A percentile compares a stretch with the other conserved stretches of the same genome.
phyloP scores from a whole-genome alignment of 2,113 vertebrate species.

The Zosterops borbonicus region DNA sequence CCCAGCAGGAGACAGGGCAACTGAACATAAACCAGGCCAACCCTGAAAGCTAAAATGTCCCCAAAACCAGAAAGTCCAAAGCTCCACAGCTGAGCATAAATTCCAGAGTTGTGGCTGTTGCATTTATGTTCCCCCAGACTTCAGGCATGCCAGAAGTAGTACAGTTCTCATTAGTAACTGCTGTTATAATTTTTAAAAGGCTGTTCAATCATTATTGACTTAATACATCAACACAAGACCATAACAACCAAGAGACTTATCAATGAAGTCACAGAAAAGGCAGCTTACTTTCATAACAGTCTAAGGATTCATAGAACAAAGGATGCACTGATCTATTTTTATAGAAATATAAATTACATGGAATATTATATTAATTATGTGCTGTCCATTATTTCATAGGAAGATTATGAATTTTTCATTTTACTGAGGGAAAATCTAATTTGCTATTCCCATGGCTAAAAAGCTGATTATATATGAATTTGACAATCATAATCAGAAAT shows the following conservation, averaged over 20 bases:
- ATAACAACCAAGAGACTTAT: not conserved
- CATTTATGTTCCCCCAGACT: not conserved
- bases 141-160: not conserved
- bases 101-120: not conserved
- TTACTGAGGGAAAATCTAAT: not conserved
- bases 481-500: not conserved
- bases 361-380: not conserved
- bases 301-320: not conserved
- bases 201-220: not conserved
- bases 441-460: not conserved
- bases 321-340: not conserved
- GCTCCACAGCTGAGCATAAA: not conserved
- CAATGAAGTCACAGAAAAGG: not conserved
- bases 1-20: not conserved
- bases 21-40: not conserved
- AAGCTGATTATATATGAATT: not conserved
- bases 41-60: not conserved
- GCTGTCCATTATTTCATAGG: not conserved
- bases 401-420: not conserved
- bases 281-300: not conserved
- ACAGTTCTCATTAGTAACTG: not conserved
- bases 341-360: not conserved
- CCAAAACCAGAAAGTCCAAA: not conserved
- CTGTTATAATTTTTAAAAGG: not conserved
- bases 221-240: not conserved